These are phyloP conservation scores for Channa striata DNA, from an alignment of 2,797 vertebrate species.

Conservation along the genomic window DNA sequence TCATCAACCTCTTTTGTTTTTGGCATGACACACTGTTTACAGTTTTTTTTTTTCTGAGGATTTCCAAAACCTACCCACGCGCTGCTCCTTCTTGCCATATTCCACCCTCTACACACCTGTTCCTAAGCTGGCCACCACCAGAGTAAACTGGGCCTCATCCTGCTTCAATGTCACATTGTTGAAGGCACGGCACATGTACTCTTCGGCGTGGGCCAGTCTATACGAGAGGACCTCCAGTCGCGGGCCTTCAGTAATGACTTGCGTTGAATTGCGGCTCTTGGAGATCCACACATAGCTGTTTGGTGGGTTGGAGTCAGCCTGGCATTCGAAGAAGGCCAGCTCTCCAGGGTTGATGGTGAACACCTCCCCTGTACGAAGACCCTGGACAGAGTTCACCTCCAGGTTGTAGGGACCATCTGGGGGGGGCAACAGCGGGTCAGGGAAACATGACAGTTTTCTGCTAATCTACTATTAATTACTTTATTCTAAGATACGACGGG, in stretches of 20 bases:
- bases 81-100: slow-evolving; percentile 35
- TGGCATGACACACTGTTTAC: slow-evolving; percentile 57
- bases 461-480: slow-evolving; percentile 9
- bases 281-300: slow-evolving; percentile 94
- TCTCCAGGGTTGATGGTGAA: slow-evolving; percentile 93
- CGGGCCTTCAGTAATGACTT: slow-evolving; percentile 89
- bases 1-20: slow-evolving; percentile 52
- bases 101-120: slow-evolving; percentile 80
- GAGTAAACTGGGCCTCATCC: slow-evolving; percentile 91
- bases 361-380: slow-evolving; percentile 89
- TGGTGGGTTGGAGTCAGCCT: slow-evolving; percentile 95
- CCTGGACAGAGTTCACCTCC: slow-evolving; percentile 91
- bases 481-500: slow-evolving; percentile 6
- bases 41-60: slow-evolving; percentile 60
- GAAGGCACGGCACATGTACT: slow-evolving; percentile 93
- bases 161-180: slow-evolving; percentile 92
- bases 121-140: slow-evolving; percentile 90
- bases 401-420: slow-evolving; percentile 97
- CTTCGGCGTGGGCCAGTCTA: slow-evolving; percentile 84
- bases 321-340: slow-evolving; percentile 91
- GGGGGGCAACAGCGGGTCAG: slow-evolving; percentile 3
- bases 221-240: slow-evolving; percentile 88
- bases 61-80: slow-evolving; percentile 65
- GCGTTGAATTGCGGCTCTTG: slow-evolving; percentile 85
- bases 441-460: slow-evolving; percentile 34